Evolutionary conservation across 1,140 invertebrate genomes (phyloP), one percentile per base, ranked within the genome.

Genomic region (Drosophila mauritiana): DNA sequence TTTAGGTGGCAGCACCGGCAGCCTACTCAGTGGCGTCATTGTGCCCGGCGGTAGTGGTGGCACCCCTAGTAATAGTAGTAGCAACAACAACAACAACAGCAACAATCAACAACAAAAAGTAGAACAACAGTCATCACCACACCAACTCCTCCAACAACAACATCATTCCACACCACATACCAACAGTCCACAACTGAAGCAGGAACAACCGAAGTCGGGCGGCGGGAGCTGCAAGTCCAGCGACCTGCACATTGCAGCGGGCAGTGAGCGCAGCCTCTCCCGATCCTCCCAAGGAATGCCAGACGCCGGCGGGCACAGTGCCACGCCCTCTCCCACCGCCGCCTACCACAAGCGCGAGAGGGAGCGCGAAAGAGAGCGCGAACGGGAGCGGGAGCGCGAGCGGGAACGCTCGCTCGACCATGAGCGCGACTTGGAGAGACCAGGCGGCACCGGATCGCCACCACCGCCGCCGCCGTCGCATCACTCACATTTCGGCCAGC

Each of bases 1-100:
- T 89, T 79, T 92, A 92, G 91, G 91, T 92, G 90, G 90, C 89
- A 92, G 91, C 84, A 92, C 91, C 86, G 91, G 76, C 78, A 90
- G 82, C 89, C 86, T 92, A 80, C 80, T 92, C 59, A 79, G 91
- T 75, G 91, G 91, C 83, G 91, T 92, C 72, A 92, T 92, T 80
- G 91, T 92, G 80, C 91, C 91, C 78, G 91, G 91, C 84, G 86
- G 78, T 83, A 89, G 78, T 89, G 42, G 42, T 45, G 80, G 75
- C 80, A 84, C 73, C 79, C 79, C 80, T 90, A 89, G 79, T 89
- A 84, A 74, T 84, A 84, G 69, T 90, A 92, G 82, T 75, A 88
- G 54, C 61, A 78, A 61, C 77, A 78, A 63, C 39, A 48, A 72
- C 81, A 78, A 72, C 68, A 73, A 46, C 46, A 48, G 3, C 80